Evolutionary conservation across 2,797 vertebrate species (phyloP).

Genomic region (Heteromormyrus szaboi): DNA sequence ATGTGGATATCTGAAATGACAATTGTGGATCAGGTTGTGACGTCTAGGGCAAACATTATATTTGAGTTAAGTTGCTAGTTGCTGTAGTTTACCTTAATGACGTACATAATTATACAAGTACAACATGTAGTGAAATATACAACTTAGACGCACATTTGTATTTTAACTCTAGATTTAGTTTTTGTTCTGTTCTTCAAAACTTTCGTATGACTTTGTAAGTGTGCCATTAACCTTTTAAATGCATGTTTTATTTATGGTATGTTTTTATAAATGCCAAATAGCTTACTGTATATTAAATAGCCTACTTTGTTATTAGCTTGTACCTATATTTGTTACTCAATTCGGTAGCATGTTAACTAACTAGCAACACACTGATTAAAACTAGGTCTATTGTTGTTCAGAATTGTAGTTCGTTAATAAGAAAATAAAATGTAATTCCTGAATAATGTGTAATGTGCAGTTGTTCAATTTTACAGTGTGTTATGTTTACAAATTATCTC

Average conservation of each 20-base stretch:
- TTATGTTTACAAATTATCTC: not conserved
- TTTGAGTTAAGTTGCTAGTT: too few relatives aligned
- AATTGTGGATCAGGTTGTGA: too few relatives aligned
- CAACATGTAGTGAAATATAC: not conserved
- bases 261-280: not conserved
- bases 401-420: not conserved
- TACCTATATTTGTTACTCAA: not conserved
- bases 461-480: not conserved
- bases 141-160: not conserved
- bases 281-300: not conserved
- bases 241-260: not conserved
- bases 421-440: not conserved
- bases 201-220: not conserved
- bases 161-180: not conserved
- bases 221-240: not conserved
- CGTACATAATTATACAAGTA: not conserved
- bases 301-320: not conserved
- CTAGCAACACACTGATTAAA: not conserved
- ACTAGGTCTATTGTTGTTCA: not conserved
- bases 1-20: too few relatives aligned
- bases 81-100: not conserved
- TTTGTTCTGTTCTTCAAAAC: not conserved
- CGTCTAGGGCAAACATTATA: too few relatives aligned
- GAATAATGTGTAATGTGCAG: not conserved
- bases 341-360: not conserved